Conservation (phyloP, 2,888 invertebrate genomes). For the Sepiola atlantica region DNA sequence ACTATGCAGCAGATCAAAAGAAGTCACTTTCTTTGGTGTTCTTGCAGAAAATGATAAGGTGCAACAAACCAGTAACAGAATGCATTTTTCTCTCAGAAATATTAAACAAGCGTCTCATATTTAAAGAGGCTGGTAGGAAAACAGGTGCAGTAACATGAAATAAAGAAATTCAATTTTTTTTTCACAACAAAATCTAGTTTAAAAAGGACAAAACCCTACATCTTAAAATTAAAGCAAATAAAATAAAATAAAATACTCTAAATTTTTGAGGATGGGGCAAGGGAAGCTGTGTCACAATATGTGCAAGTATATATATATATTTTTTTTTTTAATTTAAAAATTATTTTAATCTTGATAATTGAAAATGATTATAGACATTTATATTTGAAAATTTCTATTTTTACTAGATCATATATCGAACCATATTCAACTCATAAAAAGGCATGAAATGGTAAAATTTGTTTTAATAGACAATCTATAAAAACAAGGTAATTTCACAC, state of each 20-base stretch:
- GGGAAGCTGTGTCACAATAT: not conserved
- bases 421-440: not conserved
- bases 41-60: too few species aligned
- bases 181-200: not conserved
- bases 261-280: not conserved
- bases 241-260: not conserved
- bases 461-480: not conserved
- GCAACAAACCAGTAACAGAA: too few species aligned
- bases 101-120: too few species aligned
- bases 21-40: too few species aligned
- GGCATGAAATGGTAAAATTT: not conserved
- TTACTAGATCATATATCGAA: not conserved
- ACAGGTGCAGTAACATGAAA: conserved; percentile 4
- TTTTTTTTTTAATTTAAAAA: not conserved
- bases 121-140: not conserved
- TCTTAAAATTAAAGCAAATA: not conserved
- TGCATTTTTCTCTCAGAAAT: too few species aligned
- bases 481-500: not conserved
- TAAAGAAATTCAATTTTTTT: not conserved
- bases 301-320: not conserved
- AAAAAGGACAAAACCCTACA: not conserved
- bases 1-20: too few species aligned
- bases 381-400: not conserved
- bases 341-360: not conserved
- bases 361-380: not conserved